Conservation (phyloP, 2,888 invertebrate species). For the Bellardia pandia region DNA sequence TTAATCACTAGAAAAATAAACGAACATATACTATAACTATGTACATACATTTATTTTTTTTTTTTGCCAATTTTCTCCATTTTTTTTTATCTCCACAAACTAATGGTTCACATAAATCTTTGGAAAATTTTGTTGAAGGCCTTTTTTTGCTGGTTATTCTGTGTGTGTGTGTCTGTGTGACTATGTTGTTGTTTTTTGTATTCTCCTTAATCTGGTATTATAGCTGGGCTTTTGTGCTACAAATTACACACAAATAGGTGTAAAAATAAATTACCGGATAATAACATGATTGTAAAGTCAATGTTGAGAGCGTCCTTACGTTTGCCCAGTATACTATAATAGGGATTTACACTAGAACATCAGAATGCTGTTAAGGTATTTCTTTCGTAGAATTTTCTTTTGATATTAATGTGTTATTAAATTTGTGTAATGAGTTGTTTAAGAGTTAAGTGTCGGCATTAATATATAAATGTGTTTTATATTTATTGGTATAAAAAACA, state of each 20-base stretch:
- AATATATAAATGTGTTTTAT: not conserved
- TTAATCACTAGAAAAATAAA: conserved; percentile 38
- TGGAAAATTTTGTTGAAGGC: conserved; percentile 28
- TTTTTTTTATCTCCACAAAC: conserved; percentile 14
- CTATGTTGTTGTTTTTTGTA: not conserved
- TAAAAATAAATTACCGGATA: conserved; percentile 48
- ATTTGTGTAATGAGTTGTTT: not conserved
- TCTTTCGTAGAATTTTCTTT: not conserved
- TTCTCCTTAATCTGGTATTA: conserved; percentile 29
- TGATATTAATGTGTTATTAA: not conserved
- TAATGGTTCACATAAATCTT: conserved; percentile 64
- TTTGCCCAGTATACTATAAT: not conserved
- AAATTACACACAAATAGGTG: conserved; percentile 55
- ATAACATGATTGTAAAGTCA: conserved; percentile 21
- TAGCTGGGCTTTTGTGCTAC: conserved; percentile 20
- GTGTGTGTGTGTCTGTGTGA: not conserved
- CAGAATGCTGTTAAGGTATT: not conserved
- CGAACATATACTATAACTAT: not conserved
- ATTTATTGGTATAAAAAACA: not conserved
- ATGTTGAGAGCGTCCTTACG: not conserved
- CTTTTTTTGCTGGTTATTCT: conserved; percentile 12
- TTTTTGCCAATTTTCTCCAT: not conserved
- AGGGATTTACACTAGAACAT: not conserved
- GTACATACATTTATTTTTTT: not conserved
- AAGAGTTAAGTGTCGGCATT: not conserved